Conservation (phyloP, 2,888 invertebrate species). For the Acleris sparsana region DNA sequence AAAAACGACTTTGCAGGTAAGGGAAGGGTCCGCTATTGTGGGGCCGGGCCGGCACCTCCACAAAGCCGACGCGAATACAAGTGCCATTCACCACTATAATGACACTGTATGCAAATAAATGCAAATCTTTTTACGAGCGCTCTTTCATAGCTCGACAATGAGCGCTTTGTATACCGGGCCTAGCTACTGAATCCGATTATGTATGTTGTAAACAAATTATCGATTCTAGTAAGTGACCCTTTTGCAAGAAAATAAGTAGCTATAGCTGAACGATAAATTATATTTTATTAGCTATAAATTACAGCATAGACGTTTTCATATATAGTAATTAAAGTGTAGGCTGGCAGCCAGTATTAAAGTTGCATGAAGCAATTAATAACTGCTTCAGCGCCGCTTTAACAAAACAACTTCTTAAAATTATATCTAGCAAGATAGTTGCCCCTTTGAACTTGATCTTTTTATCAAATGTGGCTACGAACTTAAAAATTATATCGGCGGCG, state of each 20-base stretch:
- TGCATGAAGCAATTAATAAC: conserved; percentile 31
- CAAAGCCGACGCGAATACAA: conserved; percentile 60
- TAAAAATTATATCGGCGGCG: conserved; percentile 71
- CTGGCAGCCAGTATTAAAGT: conserved; percentile 20
- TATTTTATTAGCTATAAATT: conserved; percentile 29
- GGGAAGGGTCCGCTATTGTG: conserved; percentile 59
- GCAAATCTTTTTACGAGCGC: conserved; percentile 64
- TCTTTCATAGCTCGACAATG: conserved; percentile 57
- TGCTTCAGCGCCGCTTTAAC: conserved; percentile 14
- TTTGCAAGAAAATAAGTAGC: conserved; percentile 30
- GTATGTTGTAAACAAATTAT: conserved; percentile 61
- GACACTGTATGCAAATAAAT: conserved; percentile 75
- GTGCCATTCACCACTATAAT: conserved; percentile 59
- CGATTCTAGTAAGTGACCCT: conserved; percentile 42
- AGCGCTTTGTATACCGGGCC: conserved; percentile 50
- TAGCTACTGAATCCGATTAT: conserved; percentile 69
- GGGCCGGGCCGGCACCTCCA: conserved; percentile 46
- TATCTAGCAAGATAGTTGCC: conserved; percentile 56
- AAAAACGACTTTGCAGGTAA: conserved; percentile 77
- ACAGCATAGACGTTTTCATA: conserved; percentile 22
- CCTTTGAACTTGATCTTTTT: conserved; percentile 82
- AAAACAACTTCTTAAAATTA: conserved; percentile 42
- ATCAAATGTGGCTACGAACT: conserved; percentile 68
- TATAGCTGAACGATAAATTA: conserved; percentile 31
- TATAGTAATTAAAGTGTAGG: conserved; percentile 29